Conservation (phyloP, 2,113 vertebrate species). For the Ctenodactylus gundi region DNA sequence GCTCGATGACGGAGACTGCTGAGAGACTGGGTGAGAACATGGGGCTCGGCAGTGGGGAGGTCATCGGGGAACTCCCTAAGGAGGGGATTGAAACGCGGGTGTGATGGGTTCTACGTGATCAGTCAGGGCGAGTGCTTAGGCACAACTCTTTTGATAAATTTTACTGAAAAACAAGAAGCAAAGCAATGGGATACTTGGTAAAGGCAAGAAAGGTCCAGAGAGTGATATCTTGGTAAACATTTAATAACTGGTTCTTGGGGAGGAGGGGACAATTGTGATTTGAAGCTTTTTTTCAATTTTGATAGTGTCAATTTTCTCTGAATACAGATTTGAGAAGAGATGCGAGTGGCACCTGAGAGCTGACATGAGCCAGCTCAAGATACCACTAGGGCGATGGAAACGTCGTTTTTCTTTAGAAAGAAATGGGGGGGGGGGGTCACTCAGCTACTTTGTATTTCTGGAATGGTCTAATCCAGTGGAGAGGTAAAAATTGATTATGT, state of each 20-base stretch:
- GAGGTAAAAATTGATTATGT: not conserved
- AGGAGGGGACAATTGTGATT: not conserved
- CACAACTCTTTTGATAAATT: not conserved
- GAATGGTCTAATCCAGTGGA: not conserved
- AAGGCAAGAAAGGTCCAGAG: not conserved
- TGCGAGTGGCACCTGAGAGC: not conserved
- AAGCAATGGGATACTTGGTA: conserved; percentile 39
- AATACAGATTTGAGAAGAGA: not conserved
- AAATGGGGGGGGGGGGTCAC: too few species aligned
- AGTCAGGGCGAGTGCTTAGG: not conserved
- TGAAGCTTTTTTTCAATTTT: not conserved
- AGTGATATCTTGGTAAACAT: not conserved
- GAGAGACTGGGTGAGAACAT: not conserved
- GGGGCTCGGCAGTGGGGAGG: not conserved
- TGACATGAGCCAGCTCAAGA: not conserved
- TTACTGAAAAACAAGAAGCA: not conserved
- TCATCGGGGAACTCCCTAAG: not conserved
- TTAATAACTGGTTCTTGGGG: not conserved
- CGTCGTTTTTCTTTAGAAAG: too few species aligned
- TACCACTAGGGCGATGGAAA: not conserved
- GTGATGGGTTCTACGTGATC: not conserved
- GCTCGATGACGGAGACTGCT: not conserved
- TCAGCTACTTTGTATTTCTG: not conserved
- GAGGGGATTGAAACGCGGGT: not conserved
- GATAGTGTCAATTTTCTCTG: not conserved